A percentile compares a stretch with the other conserved stretches of the same genome.
Evolutionary conservation across 1,140 invertebrate species (phyloP).

Genomic region (Scaptodrosophila lebanonensis): DNA sequence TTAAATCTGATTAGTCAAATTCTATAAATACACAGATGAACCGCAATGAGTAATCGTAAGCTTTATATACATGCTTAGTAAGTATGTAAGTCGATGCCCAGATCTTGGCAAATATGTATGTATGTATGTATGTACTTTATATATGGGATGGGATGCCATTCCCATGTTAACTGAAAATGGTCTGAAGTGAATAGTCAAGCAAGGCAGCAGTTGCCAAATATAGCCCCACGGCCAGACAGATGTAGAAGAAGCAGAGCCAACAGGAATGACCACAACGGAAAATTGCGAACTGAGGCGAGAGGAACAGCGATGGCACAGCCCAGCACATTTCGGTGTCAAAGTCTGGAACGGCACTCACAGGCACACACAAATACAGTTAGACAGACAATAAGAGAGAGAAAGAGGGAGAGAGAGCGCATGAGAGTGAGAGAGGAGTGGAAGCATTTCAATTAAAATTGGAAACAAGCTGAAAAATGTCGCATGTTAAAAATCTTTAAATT

Average conservation of each 20-base stretch:
- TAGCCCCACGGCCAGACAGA: conserved; percentile 26
- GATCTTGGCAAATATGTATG: conserved; percentile 40
- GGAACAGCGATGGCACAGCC: conserved; percentile 32
- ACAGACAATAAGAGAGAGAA: conserved; percentile 10
- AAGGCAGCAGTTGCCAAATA: conserved; percentile 26
- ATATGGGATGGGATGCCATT: conserved; percentile 48
- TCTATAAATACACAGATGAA: no score
- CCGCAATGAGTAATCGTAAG: no score
- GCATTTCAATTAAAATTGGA: conserved; percentile 53
- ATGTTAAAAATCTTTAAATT: conserved; percentile 23
- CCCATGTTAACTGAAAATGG: conserved; percentile 28
- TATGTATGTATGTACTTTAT: no score
- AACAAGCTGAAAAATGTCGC: conserved; percentile 57
- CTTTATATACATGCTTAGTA: background rate
- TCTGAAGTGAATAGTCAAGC: background rate
- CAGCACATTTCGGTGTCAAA: conserved; percentile 65
- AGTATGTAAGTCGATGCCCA: conserved; percentile 53
- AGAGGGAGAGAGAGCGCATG: background rate
- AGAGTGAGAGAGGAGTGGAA: background rate
- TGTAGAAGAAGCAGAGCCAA: conserved; percentile 33
- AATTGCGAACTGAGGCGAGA: no score
- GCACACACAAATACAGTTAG: conserved; percentile 26
- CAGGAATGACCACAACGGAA: no score
- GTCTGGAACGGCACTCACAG: conserved; percentile 52
- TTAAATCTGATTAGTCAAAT: no score